Percentiles rank a stretch among this genome's conserved stretches.
Evolutionary conservation across 2,113 vertebrate genomes (phyloP).

Genomic region (Spheniscus mendiculus): DNA sequence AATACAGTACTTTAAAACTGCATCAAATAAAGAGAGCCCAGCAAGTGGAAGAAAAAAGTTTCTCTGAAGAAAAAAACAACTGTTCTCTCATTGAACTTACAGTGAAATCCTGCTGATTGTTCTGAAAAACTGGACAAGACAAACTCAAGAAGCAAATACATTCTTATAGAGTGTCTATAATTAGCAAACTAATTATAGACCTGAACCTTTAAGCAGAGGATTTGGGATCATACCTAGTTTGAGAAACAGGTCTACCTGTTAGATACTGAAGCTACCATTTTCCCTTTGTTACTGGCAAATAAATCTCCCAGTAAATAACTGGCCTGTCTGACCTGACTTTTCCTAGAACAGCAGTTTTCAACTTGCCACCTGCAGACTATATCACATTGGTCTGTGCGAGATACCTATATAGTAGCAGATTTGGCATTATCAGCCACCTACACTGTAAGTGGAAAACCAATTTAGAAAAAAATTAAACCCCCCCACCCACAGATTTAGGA

Average conservation of each 20-base stretch:
- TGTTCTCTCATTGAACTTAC: background rate
- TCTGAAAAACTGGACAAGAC: no score
- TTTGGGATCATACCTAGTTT: background rate
- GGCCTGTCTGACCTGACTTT: background rate
- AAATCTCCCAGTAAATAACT: background rate
- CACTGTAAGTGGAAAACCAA: background rate
- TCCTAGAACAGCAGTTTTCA: background rate
- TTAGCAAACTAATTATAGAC: background rate
- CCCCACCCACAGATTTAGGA: background rate
- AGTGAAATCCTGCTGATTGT: background rate
- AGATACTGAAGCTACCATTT: background rate
- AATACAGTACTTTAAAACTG: background rate
- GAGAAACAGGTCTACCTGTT: background rate
- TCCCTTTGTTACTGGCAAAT: background rate
- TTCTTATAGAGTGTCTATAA: background rate
- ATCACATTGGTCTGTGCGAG: background rate
- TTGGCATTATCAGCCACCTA: background rate
- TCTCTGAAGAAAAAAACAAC: background rate
- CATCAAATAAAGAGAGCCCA: background rate
- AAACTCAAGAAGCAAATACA: background rate
- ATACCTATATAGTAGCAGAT: background rate
- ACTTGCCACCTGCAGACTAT: background rate
- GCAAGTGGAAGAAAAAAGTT: background rate
- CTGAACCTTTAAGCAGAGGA: background rate
- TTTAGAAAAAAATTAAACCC: background rate